Base-by-base conservation (phyloP, 2,113 vertebrate species). In the Pheucticus melanocephalus region DNA sequence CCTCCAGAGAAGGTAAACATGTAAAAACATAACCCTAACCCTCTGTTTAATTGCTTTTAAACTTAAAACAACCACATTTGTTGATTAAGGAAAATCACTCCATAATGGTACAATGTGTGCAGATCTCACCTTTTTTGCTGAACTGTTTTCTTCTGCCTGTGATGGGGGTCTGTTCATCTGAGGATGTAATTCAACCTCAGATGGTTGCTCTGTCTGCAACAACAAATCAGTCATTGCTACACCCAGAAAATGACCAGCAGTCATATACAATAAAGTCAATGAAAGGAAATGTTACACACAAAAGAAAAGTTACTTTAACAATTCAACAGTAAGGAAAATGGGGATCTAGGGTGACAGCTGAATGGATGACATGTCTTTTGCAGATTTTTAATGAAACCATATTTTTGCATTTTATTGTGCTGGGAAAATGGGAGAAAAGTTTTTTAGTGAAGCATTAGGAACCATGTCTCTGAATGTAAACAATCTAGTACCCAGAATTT, bases 61-160 rank as follows among this genome's bases (percentile, higher is more conserved):
- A 84, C 37, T 37, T 87, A 57, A 76, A 86, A 35, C 65, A 40
- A 64, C 40, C 31, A 39, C 50, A 37, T 91, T 33, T 63, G 72
- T 63, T 83, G 69, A 85, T 20, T 76, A 94, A 93, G 71, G 44
- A 27, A 53, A 56, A 88, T 63, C 73, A 83, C n/a, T 66, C 75
- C 39, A 82, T 16, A 68, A 56, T 2, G 20, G 40, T 31, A 72
- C 21, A 56, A 75, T 3, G 12, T 27, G 19, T 9, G 20, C 56
- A 42, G n/a, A 61, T 84, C 97, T 96, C 97, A 99, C 99, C 98
- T 98, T 98, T 97, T 98, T 98, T 35, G 97, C 85, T 66, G 97
- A 96, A 69, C 95, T 98, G 96, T 95, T 92, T 95, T 99, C 98
- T 95, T 98, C 98, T 69, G 97, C 91, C 81, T 98, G 98, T 0